Conservation (phyloP, 1,140 invertebrate species). For the Drosophila repletoides region DNA sequence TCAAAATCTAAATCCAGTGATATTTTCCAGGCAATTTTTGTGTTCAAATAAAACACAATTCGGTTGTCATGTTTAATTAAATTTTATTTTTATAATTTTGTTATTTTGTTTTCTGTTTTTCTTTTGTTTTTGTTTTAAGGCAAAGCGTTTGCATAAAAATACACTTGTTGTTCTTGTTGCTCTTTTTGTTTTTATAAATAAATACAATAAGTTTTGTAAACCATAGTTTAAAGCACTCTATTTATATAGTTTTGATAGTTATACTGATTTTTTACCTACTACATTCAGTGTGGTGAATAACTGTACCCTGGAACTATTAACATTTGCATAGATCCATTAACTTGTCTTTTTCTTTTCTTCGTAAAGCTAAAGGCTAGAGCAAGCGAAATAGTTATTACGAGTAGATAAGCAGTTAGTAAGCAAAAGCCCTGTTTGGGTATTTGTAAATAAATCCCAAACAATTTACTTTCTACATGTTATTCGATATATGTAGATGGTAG, state of each 20-base stretch:
- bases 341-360: background rate
- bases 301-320: slow-evolving; percentile 16
- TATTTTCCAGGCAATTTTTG: background rate
- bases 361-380: slow-evolving; percentile 42
- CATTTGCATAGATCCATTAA: slow-evolving; percentile 15
- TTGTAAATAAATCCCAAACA: slow-evolving; percentile 46
- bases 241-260: slow-evolving; percentile 18
- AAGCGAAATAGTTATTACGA: slow-evolving; percentile 61
- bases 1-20: slow-evolving; percentile 4
- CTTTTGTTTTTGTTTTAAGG: slow-evolving; percentile 53
- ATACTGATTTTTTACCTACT: background rate
- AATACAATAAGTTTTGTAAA: slow-evolving; percentile 63
- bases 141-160: slow-evolving; percentile 82
- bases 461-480: slow-evolving; percentile 41
- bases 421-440: slow-evolving; percentile 44
- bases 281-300: slow-evolving; percentile 14
- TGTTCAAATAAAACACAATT: slow-evolving; percentile 43
- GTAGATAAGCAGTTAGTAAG: slow-evolving; percentile 62
- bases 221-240: slow-evolving; percentile 51
- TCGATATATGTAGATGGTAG: slow-evolving; percentile 22
- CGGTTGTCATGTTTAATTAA: slow-evolving; percentile 53
- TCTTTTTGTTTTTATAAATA: too few species aligned
- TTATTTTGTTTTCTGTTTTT: slow-evolving; percentile 22
- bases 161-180: slow-evolving; percentile 56
- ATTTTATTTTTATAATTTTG: slow-evolving; percentile 30